Conservation (phyloP, 2,797 vertebrate species). For the Channallabes apus region DNA sequence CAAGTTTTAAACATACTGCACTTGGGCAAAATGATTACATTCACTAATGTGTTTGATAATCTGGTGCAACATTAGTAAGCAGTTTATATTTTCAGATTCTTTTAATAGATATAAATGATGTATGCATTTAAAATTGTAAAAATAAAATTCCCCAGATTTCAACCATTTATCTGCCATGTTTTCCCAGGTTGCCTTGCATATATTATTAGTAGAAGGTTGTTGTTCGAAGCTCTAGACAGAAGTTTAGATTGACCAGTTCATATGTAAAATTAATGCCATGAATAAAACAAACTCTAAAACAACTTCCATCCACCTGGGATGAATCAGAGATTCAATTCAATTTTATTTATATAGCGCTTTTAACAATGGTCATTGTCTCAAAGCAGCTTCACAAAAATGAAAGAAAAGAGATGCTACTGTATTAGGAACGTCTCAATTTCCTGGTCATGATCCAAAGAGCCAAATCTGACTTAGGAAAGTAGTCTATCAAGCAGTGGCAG, state of each 20-base stretch:
- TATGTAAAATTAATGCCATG: background rate
- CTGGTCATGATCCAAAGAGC: background rate
- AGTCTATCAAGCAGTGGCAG: background rate
- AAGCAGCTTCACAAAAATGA: too few species aligned
- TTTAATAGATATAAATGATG: background rate
- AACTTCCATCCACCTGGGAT: background rate
- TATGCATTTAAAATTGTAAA: background rate
- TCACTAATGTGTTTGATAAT: background rate
- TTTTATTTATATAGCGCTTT: too few species aligned
- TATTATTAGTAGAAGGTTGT: background rate
- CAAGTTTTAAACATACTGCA: background rate
- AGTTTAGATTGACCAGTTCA: background rate
- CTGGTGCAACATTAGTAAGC: background rate
- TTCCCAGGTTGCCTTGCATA: background rate
- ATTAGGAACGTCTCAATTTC: background rate
- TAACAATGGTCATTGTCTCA: too few species aligned
- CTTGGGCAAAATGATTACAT: background rate
- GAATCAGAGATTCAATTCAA: background rate
- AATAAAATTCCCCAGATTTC: background rate
- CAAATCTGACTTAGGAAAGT: background rate
- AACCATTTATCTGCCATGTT: background rate
- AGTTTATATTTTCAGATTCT: background rate
- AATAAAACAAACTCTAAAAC: constrained; percentile 4
- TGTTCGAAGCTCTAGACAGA: background rate
- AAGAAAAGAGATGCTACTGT: too few species aligned